Conservation (phyloP, 2,113 vertebrate genomes). For the Aythya baeri region DNA sequence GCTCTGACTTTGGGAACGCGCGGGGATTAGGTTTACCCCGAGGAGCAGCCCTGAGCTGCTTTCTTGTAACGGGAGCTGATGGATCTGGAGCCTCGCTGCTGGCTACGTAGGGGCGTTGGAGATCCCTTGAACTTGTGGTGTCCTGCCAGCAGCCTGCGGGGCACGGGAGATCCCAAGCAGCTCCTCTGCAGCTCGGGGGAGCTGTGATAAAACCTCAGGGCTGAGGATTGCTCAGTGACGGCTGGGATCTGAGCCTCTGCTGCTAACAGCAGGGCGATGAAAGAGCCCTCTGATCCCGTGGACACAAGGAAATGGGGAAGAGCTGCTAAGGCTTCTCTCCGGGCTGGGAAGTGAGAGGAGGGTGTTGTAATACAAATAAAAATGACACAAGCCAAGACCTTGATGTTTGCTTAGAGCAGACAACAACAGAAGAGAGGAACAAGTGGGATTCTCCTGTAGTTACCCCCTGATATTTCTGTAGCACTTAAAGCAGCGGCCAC, state of each 20-base stretch:
- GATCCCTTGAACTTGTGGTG: constrained; percentile 50
- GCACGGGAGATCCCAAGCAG: not conserved
- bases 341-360: not conserved
- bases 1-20: constrained; percentile 64
- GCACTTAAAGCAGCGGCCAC: not conserved
- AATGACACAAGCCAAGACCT: not conserved
- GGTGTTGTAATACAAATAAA: not conserved
- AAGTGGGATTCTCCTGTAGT: not conserved
- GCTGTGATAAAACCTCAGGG: not conserved
- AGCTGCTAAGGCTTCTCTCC: not conserved
- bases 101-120: not conserved
- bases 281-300: not conserved
- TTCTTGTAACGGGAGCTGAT: constrained; percentile 10
- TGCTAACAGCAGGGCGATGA: not conserved
- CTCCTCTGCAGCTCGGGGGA: not conserved
- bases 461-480: not conserved
- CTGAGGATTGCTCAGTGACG: not conserved
- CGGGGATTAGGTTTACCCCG: constrained; percentile 56
- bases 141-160: not conserved
- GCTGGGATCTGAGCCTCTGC: not conserved
- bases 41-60: constrained; percentile 1
- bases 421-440: not conserved
- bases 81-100: constrained; percentile 19
- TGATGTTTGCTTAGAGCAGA: not conserved
- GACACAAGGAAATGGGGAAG: not conserved